Base-by-base conservation (phyloP, 2,113 vertebrate species). In the Macaca mulatta region DNA sequence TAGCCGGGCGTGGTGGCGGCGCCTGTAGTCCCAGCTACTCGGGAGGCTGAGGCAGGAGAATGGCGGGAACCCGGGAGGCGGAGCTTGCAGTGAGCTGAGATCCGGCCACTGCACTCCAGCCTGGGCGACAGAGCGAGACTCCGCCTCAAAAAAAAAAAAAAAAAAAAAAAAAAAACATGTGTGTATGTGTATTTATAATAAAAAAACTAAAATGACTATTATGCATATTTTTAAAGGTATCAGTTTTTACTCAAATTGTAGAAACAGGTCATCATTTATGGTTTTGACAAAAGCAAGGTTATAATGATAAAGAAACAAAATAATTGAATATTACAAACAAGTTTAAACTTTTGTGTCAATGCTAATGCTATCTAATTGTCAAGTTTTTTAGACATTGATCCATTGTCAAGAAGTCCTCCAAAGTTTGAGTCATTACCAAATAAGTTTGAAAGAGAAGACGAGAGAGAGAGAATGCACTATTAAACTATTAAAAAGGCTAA, bases 161-260 rank as follows among this genome's bases (percentile, higher is more conserved):
- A n/a, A n/a, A n/a, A n/a, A n/a, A n/a, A n/a, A n/a, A n/a, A n/a
- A n/a, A n/a, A n/a, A n/a, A n/a, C n/a, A n/a, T n/a, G 9, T 40
- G 1, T 57, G 32, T 45, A 2, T 45, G 20, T 45, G 17, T 43
- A 52, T 72, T 72, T 67, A 98, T 96, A 98, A 97, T 97, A 78
- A 98, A 98, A 98, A 97, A 90, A 98, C 95, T 96, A 97, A 97
- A 97, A 95, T 92, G 64, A 72, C 92, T 90, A 98, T 98, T 98
- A 98, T 97, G 79, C 83, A 90, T 90, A 97, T 97, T 98, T 98
- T 92, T 98, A 94, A 91, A 97, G 81, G 64, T 97, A 98, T 98
- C 94, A 97, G 74, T 80, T 95, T 97, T 96, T 97, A 97, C 97
- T 98, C 89, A 98, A 98, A 90, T 94, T 96, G 55, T 91, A 97